Percentiles rank a stretch among this genome's conserved stretches.
Evolutionary conservation across 1,140 invertebrate genomes (phyloP).

Genomic region (Lepidotrigona ventralis): DNA sequence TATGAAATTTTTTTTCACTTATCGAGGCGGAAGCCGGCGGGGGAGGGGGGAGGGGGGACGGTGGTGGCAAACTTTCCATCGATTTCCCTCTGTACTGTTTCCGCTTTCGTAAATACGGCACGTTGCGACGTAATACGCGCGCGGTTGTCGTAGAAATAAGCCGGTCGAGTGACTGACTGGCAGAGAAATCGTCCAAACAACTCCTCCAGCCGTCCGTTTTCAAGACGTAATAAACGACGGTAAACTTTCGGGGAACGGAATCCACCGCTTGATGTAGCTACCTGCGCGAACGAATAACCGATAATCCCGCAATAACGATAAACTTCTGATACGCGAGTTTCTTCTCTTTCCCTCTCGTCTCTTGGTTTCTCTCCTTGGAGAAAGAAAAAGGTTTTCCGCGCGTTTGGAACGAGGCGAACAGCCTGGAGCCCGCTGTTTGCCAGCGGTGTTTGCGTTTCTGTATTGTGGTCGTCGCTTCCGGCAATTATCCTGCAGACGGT

Average conservation of each 20-base stretch:
- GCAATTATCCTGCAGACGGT: conserved; percentile 23
- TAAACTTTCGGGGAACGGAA: conserved; percentile 12
- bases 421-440: neutral
- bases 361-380: neutral
- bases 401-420: neutral
- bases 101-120: neutral
- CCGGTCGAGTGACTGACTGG: neutral
- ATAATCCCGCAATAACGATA: conserved; percentile 52
- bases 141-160: neutral
- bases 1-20: neutral
- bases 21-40: neutral
- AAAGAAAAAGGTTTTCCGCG: neutral
- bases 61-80: neutral
- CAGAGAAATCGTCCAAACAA: no score
- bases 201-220: no score
- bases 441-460: conserved; percentile 2
- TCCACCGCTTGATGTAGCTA: neutral
- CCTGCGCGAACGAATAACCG: conserved; percentile 12
- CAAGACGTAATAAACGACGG: neutral
- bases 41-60: no score
- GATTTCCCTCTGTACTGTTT: neutral
- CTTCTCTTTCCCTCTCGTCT: neutral
- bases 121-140: neutral
- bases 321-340: neutral
- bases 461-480: conserved; percentile 19